These are phyloP conservation scores for Phengaris arion DNA, from an alignment of 2,888 invertebrate genomes.

Conservation along the genomic window DNA sequence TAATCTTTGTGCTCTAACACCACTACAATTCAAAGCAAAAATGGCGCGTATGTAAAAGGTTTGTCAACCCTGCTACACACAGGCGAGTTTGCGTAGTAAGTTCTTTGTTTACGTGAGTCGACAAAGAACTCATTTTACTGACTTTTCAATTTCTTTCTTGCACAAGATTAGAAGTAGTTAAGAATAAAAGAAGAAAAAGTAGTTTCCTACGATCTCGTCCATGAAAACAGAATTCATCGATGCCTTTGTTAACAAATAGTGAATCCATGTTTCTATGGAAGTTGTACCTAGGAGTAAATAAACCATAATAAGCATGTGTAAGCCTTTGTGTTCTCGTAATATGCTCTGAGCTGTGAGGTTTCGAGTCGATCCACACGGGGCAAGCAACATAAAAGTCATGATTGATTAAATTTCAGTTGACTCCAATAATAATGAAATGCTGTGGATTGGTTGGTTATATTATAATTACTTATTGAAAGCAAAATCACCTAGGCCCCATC, in stretches of 20 bases:
- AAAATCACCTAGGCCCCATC: too few relatives aligned
- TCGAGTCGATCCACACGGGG: too few relatives aligned
- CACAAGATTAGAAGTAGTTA: background rate
- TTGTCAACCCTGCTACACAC: conserved; percentile 14
- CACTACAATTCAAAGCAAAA: conserved; percentile 4
- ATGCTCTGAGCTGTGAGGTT: too few relatives aligned
- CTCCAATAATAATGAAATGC: too few relatives aligned
- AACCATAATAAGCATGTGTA: too few relatives aligned
- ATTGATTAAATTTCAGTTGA: too few relatives aligned
- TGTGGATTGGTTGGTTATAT: too few relatives aligned
- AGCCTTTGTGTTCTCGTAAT: too few relatives aligned
- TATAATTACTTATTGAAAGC: too few relatives aligned
- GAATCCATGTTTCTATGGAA: background rate
- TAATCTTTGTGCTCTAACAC: background rate
- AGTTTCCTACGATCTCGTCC: background rate
- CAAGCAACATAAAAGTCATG: too few relatives aligned
- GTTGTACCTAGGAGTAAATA: background rate
- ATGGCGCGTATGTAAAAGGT: conserved; percentile 14
- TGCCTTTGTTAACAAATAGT: too few relatives aligned
- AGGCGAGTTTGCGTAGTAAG: conserved; percentile 18
- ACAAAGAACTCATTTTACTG: conserved; percentile 10
- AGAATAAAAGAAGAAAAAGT: background rate
- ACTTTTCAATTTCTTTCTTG: background rate
- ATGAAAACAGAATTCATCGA: too few relatives aligned
- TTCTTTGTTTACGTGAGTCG: conserved; percentile 23